phyloP scores from a whole-genome alignment of 2,888 invertebrate species.

The Cheiracanthium punctorium region DNA sequence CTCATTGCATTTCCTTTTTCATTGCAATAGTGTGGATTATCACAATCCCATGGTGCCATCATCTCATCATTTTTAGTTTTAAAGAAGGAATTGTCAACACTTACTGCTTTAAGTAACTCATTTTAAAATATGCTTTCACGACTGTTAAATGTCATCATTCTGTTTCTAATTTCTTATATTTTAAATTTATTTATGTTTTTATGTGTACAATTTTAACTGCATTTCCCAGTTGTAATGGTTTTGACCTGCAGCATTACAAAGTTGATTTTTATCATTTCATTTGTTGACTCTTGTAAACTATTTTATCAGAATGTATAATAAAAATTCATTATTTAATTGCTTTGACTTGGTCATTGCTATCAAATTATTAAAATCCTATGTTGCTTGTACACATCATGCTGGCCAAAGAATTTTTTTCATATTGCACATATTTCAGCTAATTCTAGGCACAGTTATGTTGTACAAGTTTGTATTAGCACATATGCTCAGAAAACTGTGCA shows the following conservation, averaged over 20 bases:
- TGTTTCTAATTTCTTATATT: neutral
- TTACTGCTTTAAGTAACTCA: no score
- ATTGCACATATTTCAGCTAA: slow-evolving; percentile 35
- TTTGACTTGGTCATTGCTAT: slow-evolving; percentile 6
- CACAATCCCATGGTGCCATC: slow-evolving; percentile 18
- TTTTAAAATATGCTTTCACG: neutral
- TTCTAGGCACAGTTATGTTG: slow-evolving; percentile 30
- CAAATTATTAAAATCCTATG: slow-evolving; percentile 11
- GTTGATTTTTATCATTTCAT: neutral
- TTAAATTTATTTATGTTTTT: slow-evolving; percentile 25
- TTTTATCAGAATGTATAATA: slow-evolving; percentile 21
- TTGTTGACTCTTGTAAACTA: slow-evolving; percentile 9
- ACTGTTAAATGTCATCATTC: neutral
- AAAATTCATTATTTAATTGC: slow-evolving; percentile 16
- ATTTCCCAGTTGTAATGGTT: neutral
- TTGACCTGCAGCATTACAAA: neutral
- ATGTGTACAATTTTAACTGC: slow-evolving; percentile 3
- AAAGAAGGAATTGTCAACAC: neutral
- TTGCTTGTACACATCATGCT: slow-evolving; percentile 30
- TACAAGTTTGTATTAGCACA: slow-evolving; percentile 33
- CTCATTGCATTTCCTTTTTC: neutral
- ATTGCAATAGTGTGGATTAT: slow-evolving; percentile 5
- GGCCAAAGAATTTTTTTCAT: slow-evolving; percentile 32
- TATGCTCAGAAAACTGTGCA: slow-evolving; percentile 16
- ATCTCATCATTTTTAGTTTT: slow-evolving; percentile 15